Evolutionary conservation across 2,888 invertebrate genomes (phyloP).

Genomic region (Archaeoteleia sp.): DNA sequence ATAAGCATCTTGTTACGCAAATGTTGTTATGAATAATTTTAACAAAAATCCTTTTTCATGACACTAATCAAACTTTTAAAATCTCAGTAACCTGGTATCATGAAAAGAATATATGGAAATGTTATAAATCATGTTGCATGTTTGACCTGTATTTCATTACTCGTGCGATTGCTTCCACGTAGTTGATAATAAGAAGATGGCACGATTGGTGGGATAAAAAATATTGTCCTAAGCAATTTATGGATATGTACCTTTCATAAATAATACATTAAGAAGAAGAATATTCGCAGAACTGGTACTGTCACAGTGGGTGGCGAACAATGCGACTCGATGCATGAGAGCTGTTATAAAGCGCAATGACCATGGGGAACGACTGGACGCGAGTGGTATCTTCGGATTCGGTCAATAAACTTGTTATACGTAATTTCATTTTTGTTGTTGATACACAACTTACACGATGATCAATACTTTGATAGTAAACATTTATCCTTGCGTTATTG

Average conservation of each 20-base stretch:
- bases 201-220: not conserved
- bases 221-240: slow-evolving; percentile 3
- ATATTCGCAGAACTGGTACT: slow-evolving; percentile 31
- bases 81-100: too few relatives aligned
- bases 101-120: too few relatives aligned
- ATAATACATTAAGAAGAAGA: slow-evolving; percentile 26
- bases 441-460: slow-evolving; percentile 17
- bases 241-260: slow-evolving; percentile 17
- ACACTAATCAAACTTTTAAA: too few relatives aligned
- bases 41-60: too few relatives aligned
- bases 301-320: slow-evolving; percentile 40
- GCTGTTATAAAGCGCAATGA: slow-evolving; percentile 46
- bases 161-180: not conserved
- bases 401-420: slow-evolving; percentile 61
- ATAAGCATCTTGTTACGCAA: too few relatives aligned
- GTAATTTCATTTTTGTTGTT: slow-evolving; percentile 45
- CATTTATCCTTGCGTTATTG: slow-evolving; percentile 11
- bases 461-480: slow-evolving; percentile 6
- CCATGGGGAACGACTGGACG: slow-evolving; percentile 54
- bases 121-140: too few relatives aligned
- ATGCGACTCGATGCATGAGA: slow-evolving; percentile 45
- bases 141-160: too few relatives aligned
- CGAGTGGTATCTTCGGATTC: slow-evolving; percentile 59
- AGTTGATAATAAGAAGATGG: not conserved
- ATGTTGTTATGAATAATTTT: too few relatives aligned